A percentile compares a stretch with the other conserved stretches of the same genome.
Conservation (phyloP, 1,140 invertebrate species). For the Bradynema listronoti region DNA sequence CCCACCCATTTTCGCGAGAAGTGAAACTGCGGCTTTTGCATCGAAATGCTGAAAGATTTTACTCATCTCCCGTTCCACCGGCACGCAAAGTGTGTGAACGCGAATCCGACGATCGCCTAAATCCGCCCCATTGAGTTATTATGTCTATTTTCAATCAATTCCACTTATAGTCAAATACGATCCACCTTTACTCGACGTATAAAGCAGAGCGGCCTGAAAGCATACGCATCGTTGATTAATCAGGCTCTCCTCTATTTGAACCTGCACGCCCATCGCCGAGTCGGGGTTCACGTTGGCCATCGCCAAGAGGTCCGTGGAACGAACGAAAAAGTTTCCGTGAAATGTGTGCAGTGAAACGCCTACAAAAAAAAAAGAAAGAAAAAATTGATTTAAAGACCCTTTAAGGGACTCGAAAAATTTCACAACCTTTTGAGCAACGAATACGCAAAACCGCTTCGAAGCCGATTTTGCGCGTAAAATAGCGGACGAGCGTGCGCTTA, state of each 20-base stretch:
- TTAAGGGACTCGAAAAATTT: neutral
- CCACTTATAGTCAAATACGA: too few relatives aligned
- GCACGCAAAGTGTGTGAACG: slow-evolving; percentile 90
- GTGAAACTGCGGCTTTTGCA: slow-evolving; percentile 81
- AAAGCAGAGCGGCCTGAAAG: slow-evolving; percentile 94
- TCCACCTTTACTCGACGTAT: slow-evolving; percentile 89
- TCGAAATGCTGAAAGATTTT: slow-evolving; percentile 87
- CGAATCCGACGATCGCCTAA: slow-evolving; percentile 86
- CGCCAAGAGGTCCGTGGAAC: slow-evolving; percentile 89
- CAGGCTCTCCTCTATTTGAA: slow-evolving; percentile 83
- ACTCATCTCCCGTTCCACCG: slow-evolving; percentile 73
- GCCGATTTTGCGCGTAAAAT: slow-evolving; percentile 90
- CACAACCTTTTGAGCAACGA: slow-evolving; percentile 73
- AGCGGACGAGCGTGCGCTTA: slow-evolving; percentile 73
- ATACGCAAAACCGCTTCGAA: slow-evolving; percentile 98
- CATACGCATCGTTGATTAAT: slow-evolving; percentile 78
- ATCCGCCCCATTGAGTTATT: neutral
- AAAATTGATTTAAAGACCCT: slow-evolving; percentile 9
- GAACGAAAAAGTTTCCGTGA: slow-evolving; percentile 98
- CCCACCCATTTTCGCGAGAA: slow-evolving; percentile 61
- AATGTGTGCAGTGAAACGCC: slow-evolving; percentile 86
- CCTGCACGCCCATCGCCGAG: slow-evolving; percentile 93
- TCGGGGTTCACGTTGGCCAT: slow-evolving; percentile 96
- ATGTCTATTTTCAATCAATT: too few relatives aligned
- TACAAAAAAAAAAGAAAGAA: slow-evolving; percentile 34